A percentile compares a stretch with the other conserved stretches of the same genome.
phyloP scores from a whole-genome alignment of 2,888 invertebrate species.

The Himalopsyche tibetana region DNA sequence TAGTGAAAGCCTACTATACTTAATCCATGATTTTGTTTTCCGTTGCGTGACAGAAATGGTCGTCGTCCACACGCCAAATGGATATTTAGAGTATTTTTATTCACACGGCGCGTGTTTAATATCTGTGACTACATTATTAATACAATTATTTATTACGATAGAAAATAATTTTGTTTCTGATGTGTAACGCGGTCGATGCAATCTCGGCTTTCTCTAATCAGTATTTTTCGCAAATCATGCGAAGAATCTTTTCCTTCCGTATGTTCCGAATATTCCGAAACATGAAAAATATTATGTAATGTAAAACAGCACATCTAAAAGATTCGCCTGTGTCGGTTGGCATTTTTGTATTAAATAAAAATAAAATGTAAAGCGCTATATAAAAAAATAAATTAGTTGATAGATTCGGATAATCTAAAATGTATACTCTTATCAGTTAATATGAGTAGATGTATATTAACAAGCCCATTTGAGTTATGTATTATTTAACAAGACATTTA shows the following conservation, averaged over 20 bases:
- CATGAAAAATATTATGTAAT: too few species aligned
- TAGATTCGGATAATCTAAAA: too few species aligned
- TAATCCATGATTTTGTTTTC: not conserved
- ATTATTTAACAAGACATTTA: not conserved
- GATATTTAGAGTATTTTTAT: constrained; percentile 2
- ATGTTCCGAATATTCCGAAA: not conserved
- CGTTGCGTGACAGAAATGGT: not conserved
- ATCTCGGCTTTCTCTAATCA: constrained; percentile 9
- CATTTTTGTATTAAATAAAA: too few species aligned
- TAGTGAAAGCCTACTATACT: constrained; percentile 71
- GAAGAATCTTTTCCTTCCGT: not conserved
- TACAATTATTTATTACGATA: constrained; percentile 16
- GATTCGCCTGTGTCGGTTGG: too few species aligned
- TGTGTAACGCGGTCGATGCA: constrained; percentile 16
- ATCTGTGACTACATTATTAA: constrained; percentile 14
- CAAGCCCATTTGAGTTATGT: not conserved
- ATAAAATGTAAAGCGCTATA: too few species aligned
- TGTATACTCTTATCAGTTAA: too few species aligned
- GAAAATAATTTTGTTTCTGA: constrained; percentile 2
- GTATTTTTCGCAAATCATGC: constrained; percentile 24
- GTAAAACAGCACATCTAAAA: too few species aligned
- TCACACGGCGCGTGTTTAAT: constrained; percentile 16
- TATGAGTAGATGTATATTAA: too few species aligned
- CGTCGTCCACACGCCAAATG: not conserved
- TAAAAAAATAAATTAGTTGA: too few species aligned